A percentile compares a stretch with the other conserved stretches of the same genome.
phyloP scores from a whole-genome alignment of 37 sponge, comb jelly and placozoan species.

The Geodia barretti region DNA sequence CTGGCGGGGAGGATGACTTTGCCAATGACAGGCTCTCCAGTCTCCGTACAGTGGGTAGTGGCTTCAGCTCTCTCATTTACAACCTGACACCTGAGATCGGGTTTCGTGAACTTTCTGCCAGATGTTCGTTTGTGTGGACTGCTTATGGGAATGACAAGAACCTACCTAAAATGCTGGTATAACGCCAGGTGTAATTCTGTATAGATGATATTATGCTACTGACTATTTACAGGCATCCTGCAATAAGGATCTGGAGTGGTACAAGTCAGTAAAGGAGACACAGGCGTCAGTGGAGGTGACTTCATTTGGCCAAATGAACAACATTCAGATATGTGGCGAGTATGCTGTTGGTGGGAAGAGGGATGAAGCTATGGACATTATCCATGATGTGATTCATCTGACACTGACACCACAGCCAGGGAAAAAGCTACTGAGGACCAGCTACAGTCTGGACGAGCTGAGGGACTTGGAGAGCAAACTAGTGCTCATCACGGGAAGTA shows the following conservation, averaged over 20 bases:
- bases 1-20: conserved; percentile 54
- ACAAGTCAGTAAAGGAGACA: conserved; percentile 58
- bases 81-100: conserved; percentile 1
- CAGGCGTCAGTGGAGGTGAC: conserved; percentile 53
- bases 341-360: conserved; percentile 19
- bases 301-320: conserved; percentile 51
- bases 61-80: conserved; percentile 49
- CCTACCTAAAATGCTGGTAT: conserved; percentile 37
- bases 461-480: conserved; percentile 74
- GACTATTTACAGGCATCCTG: conserved; percentile 30
- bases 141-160: conserved; percentile 10
- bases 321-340: conserved; percentile 25
- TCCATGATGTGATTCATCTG: conserved; percentile 23
- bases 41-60: conserved; percentile 43
- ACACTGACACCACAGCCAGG: conserved; percentile 7
- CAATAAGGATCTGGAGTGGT: conserved; percentile 49
- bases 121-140: conserved; percentile 30
- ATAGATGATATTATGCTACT: not conserved
- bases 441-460: conserved; percentile 61
- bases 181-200: conserved; percentile 23
- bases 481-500: conserved; percentile 61
- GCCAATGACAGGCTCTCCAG: conserved; percentile 43
- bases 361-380: conserved; percentile 1
- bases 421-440: conserved; percentile 10
- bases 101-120: not conserved